Evolutionary conservation across 2,797 vertebrate genomes (phyloP), one percentile per base, ranked within the genome.

Genomic region (Fistularia tabacaria): DNA sequence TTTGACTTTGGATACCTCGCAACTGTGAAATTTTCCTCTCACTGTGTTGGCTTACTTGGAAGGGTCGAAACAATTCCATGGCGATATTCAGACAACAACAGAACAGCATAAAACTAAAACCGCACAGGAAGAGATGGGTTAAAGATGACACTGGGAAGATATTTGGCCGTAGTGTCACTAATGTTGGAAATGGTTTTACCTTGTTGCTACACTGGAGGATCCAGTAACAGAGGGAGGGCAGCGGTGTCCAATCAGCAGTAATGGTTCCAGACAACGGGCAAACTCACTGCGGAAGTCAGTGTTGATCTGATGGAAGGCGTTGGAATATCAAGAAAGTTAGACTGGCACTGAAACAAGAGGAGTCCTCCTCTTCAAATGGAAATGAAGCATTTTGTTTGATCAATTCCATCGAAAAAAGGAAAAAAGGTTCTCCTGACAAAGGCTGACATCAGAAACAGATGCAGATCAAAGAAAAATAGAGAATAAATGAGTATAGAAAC

Each of bases 221-320:
- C 84, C 68, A 0, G 81, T 66, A 36, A 87, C 79, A 49, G 88
- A 89, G 1, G 88, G 74, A 0, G 89, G 86, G 49, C 86, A 76
- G 25, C 88, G 90, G 0, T 91, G 89, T 3, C 87, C 85, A 10
- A 93, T 81, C 79, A 91, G 76, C 69, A 97, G 87, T 50, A 95
- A 81, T 0, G 93, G 89, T 81, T 95, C 94, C 73, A 96, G 85
- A 53, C 93, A 94, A 62, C 87, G 92, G 0, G 93, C 92, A 0
- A 97, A 96, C 81, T 97, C 94, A 0, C 88, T 87, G 3, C 87
- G 83, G 87, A 92, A 93, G 82, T 98, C 93, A 0, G 92, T 95
- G 88, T 93, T 86, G 82, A 95, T 95, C 94, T 97, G 63, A 41
- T 0, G 41, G 39, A 46, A 42, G 10, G 5, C 25, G 14, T 4